Evolutionary conservation across 1,140 invertebrate species (phyloP).

Genomic region (Teleopsis dalmanni): DNA sequence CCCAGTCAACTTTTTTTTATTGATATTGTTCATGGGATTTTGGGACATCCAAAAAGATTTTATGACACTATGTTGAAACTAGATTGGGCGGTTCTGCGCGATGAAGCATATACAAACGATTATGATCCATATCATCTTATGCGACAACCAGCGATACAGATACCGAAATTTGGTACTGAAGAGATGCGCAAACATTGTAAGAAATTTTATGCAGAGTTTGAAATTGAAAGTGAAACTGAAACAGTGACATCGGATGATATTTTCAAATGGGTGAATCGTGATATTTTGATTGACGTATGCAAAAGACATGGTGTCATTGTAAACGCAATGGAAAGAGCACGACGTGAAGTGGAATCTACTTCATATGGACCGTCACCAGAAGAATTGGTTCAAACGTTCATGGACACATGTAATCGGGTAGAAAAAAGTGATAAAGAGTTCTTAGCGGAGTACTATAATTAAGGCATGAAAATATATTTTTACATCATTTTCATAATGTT

Average conservation of each 20-base stretch:
- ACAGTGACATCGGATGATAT: slow-evolving; percentile 9
- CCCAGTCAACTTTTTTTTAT: slow-evolving; percentile 29
- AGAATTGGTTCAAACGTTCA: too few species aligned
- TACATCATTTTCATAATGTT: too few species aligned
- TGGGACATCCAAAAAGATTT: slow-evolving; percentile 30
- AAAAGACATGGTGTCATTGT: slow-evolving; percentile 25
- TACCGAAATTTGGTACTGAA: slow-evolving; percentile 22
- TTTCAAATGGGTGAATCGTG: slow-evolving; percentile 23
- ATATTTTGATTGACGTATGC: slow-evolving; percentile 24
- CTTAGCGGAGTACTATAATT: too few species aligned
- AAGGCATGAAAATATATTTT: too few species aligned
- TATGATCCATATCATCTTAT: slow-evolving; percentile 34
- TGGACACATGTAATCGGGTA: too few species aligned
- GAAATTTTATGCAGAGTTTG: slow-evolving; percentile 11
- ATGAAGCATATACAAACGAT: slow-evolving; percentile 18
- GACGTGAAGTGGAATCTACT: slow-evolving; percentile 16
- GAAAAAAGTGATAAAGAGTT: too few species aligned
- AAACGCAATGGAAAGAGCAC: slow-evolving; percentile 18
- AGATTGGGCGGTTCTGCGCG: slow-evolving; percentile 26
- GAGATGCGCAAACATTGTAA: slow-evolving; percentile 8
- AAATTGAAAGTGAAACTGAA: slow-evolving; percentile 11
- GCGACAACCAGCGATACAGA: slow-evolving; percentile 22
- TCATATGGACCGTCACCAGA: slow-evolving; percentile 14
- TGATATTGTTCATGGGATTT: slow-evolving; percentile 30
- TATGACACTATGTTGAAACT: slow-evolving; percentile 31